Evolutionary conservation across 2,797 vertebrate genomes (phyloP), one percentile per base, ranked within the genome.

Genomic region (Pseudocheirus occidentalis): DNA sequence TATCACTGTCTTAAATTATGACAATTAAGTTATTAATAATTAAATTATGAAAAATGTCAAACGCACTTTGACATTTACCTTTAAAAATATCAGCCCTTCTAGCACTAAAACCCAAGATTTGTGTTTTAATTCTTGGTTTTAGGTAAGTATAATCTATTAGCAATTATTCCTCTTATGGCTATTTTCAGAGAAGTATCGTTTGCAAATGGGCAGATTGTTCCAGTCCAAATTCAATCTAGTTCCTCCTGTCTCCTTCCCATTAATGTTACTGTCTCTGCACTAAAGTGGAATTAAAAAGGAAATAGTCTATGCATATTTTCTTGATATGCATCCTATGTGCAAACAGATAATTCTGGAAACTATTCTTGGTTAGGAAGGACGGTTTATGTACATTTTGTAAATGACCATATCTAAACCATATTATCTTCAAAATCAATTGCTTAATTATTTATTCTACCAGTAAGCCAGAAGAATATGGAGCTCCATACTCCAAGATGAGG

Each of bases 381-480:
- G 59, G 73, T 66, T 93, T 62, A n/a, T 10, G 81, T 95, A 90
- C 55, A 53, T 87, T 95, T 92, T 90, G 59, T n/a, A 87, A 93
- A 56, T 14, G n/a, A 1, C 90, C 40, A 73, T 0, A 53, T 40
- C 31, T 55, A 94, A 95, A 62, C 87, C 46, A 14, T 46, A 24
- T 53, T 18, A 3, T 59, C 18, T 89, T 27, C 24, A 92, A 95
- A 95, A 93, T 66, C 89, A 1, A 81, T 40, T 46, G 40, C 21
- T 40, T 46, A 87, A 87, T 57, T 58, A 93, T 10, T 56, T 90
- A 92, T 40, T 87, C 59, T 55, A 3, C 55, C 31, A 92, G 5
- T 91, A 91, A 94, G 89, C 87, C 90, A 18, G 58, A 3, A 13
- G 66, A 5, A 55, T 57, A 92, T 91, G 11, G 27, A 52, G 11